These are phyloP conservation scores for Mustela nigripes DNA, from an alignment of 2,113 vertebrate species.

Conservation along the genomic window DNA sequence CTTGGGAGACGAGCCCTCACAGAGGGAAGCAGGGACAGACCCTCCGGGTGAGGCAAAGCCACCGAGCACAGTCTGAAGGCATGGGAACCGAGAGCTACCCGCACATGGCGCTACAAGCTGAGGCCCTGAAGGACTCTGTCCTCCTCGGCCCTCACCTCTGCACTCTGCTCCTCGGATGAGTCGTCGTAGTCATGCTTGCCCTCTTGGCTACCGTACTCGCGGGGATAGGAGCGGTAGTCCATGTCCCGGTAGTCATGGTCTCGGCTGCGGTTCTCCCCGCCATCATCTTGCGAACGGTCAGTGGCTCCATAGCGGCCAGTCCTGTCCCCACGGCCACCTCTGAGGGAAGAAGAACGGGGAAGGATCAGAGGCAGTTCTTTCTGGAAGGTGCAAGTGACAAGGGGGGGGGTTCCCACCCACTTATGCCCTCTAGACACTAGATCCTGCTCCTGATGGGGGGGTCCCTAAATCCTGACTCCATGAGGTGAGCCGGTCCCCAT, in stretches of 20 bases:
- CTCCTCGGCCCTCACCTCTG: conserved; percentile 80
- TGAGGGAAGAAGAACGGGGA: conserved; percentile 68
- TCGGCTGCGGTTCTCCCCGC: conserved; percentile 78
- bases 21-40: conserved; percentile 62
- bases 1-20: conserved; percentile 53
- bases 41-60: conserved; percentile 67
- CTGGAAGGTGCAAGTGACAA: neutral
- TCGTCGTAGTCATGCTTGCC: conserved; percentile 84
- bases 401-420: neutral
- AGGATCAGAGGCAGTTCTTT: conserved; percentile 35
- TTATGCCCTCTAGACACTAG: neutral
- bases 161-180: conserved; percentile 84
- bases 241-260: conserved; percentile 94
- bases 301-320: conserved; percentile 91
- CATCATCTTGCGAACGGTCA: conserved; percentile 79
- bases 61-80: conserved; percentile 68
- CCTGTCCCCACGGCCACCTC: conserved; percentile 93
- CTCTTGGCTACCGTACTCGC: conserved; percentile 87
- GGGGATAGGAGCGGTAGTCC: conserved; percentile 87
- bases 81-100: conserved; percentile 49
- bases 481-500: neutral
- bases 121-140: conserved; percentile 46
- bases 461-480: neutral
- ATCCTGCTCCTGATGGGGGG: neutral
- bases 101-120: conserved; percentile 37